A percentile compares a stretch with the other conserved stretches of the same genome.
Conservation (phyloP, 2,797 vertebrate genomes). For the Parauchenoglanis ngamensis region DNA sequence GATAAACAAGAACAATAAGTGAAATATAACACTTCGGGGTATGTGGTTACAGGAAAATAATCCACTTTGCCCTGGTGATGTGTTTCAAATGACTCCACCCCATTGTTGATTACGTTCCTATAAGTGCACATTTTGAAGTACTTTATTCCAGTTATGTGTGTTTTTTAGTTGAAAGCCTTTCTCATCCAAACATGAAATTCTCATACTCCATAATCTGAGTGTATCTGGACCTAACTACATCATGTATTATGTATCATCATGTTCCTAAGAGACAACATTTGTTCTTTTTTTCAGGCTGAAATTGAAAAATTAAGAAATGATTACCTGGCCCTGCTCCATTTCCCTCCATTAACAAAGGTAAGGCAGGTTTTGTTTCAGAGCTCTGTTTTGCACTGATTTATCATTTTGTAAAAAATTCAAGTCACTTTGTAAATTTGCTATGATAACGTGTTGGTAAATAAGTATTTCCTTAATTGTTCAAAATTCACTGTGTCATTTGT, state of each 20-base stretch:
- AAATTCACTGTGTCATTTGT: not conserved
- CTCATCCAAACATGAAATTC: not conserved
- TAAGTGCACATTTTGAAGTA: not conserved
- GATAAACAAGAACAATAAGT: not conserved
- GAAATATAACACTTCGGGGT: not conserved
- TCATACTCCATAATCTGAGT: not conserved
- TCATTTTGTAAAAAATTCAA: not conserved
- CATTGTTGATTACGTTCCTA: not conserved
- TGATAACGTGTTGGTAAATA: not conserved
- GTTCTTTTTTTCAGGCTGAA: conserved; percentile 78
- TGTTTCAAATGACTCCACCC: not conserved
- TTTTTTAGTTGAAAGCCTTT: not conserved
- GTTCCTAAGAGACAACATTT: conserved; percentile 2
- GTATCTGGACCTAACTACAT: not conserved
- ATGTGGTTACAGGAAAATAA: not conserved
- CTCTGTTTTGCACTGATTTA: not conserved
- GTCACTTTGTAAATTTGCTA: not conserved
- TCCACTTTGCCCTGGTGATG: not conserved
- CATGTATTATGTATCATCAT: not conserved
- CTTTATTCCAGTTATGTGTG: not conserved
- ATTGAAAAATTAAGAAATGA: conserved; percentile 93
- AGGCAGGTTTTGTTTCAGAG: conserved; percentile 31
- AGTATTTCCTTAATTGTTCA: not conserved
- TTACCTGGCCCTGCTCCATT: conserved; percentile 92
- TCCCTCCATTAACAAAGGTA: conserved; percentile 94